Conservation (phyloP, 2,113 vertebrate species). For the Suricata suricatta region DNA sequence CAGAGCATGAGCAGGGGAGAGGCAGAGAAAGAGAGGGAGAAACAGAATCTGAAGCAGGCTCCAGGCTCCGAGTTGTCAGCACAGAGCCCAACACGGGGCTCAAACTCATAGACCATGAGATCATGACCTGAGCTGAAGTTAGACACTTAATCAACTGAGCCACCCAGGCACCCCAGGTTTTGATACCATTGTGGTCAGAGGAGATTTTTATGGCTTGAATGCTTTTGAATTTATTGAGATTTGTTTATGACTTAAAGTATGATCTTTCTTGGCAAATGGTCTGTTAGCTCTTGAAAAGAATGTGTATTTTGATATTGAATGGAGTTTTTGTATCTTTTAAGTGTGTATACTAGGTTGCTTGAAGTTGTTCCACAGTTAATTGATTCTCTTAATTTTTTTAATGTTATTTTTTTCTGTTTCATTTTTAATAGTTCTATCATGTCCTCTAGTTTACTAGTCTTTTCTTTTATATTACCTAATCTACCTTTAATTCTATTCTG, state of each 20-base stretch:
- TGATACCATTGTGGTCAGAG: neutral
- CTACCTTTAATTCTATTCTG: neutral
- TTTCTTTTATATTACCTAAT: neutral
- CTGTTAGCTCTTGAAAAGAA: neutral
- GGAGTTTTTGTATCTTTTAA: slow-evolving; percentile 6
- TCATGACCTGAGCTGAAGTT: too few relatives aligned
- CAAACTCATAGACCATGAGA: too few relatives aligned
- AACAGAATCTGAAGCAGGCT: too few relatives aligned
- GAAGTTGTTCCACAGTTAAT: neutral
- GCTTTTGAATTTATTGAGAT: slow-evolving; percentile 26
- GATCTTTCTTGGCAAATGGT: neutral
- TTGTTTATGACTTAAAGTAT: neutral
- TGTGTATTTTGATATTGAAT: neutral
- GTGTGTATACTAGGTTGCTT: neutral
- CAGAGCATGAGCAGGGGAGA: too few relatives aligned
- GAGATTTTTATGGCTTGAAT: slow-evolving; percentile 21
- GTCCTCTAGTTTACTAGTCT: neutral
- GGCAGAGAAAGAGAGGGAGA: too few relatives aligned
- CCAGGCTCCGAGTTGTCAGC: too few relatives aligned
- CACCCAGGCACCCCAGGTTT: neutral
- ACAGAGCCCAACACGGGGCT: too few relatives aligned
- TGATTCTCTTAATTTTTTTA: neutral
- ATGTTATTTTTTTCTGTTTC: neutral
- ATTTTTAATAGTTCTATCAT: slow-evolving; percentile 23
- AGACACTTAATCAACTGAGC: neutral